Evolutionary conservation across 2,113 vertebrate genomes (phyloP).

Genomic region (Lagenorhynchus albirostris): DNA sequence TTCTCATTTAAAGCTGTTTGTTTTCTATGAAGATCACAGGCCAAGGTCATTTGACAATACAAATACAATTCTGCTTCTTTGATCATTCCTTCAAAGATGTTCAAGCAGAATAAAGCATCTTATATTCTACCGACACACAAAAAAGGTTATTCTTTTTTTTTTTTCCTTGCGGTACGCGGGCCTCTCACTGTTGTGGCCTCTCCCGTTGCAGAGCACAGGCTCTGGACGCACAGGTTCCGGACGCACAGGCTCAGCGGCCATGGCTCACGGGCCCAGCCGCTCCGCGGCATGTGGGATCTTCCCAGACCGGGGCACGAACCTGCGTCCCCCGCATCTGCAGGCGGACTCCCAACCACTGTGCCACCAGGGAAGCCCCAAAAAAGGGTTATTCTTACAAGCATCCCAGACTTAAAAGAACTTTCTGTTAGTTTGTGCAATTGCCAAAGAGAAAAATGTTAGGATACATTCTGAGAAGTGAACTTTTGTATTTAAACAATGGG

Average conservation of each 20-base stretch:
- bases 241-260: no score
- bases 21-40: slow-evolving; percentile 25
- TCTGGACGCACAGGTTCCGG: no score
- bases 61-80: slow-evolving; percentile 20
- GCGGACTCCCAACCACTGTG: no score
- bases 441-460: neutral
- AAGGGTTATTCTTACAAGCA: neutral
- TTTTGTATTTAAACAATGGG: neutral
- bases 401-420: neutral
- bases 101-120: neutral
- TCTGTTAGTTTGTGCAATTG: neutral
- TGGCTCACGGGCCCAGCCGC: no score
- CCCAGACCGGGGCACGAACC: no score
- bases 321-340: no score
- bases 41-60: slow-evolving; percentile 18
- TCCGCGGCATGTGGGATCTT: no score
- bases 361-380: neutral
- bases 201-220: no score
- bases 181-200: no score
- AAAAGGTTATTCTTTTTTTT: neutral
- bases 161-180: no score
- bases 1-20: slow-evolving; percentile 39
- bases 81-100: neutral
- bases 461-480: neutral
- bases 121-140: neutral